Evolutionary conservation across 2,888 invertebrate genomes (phyloP).

Genomic region (Acronicta aceris): DNA sequence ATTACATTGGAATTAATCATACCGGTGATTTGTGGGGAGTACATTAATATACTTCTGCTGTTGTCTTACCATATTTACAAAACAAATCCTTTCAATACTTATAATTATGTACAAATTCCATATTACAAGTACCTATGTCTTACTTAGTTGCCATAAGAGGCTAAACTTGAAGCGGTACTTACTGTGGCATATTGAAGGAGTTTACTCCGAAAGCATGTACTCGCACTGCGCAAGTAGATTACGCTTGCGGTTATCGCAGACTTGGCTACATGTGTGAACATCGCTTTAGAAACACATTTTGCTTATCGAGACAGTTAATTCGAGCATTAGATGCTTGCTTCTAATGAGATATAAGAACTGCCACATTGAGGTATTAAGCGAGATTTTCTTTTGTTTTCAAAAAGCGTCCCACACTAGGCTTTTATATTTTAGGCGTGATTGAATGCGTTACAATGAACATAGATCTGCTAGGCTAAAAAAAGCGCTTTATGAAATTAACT

Average conservation of each 20-base stretch:
- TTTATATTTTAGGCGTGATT: too few species aligned
- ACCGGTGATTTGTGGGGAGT: too few species aligned
- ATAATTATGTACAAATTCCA: too few species aligned
- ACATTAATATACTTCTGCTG: too few species aligned
- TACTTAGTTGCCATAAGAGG: constrained; percentile 38
- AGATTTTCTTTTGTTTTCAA: too few species aligned
- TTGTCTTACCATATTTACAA: too few species aligned
- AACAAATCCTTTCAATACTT: too few species aligned
- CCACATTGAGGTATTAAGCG: background rate
- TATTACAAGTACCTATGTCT: too few species aligned
- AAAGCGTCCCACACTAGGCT: background rate
- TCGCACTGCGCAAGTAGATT: constrained; percentile 41
- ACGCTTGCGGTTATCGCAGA: constrained; percentile 32
- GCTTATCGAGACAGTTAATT: constrained; percentile 14
- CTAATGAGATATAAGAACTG: background rate
- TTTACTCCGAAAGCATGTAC: constrained; percentile 29
- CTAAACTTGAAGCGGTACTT: constrained; percentile 37
- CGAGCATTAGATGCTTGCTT: constrained; percentile 1
- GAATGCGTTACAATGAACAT: too few species aligned
- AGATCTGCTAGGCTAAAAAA: too few species aligned
- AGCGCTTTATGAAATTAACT: too few species aligned
- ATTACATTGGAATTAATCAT: too few species aligned
- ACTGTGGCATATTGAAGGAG: constrained; percentile 26
- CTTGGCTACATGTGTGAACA: constrained; percentile 24
- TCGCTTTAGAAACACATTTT: constrained; percentile 27